A percentile compares a stretch with the other conserved stretches of the same genome.
phyloP scores from a whole-genome alignment of 2,113 vertebrate genomes.

The Lophotis ruficrista region DNA sequence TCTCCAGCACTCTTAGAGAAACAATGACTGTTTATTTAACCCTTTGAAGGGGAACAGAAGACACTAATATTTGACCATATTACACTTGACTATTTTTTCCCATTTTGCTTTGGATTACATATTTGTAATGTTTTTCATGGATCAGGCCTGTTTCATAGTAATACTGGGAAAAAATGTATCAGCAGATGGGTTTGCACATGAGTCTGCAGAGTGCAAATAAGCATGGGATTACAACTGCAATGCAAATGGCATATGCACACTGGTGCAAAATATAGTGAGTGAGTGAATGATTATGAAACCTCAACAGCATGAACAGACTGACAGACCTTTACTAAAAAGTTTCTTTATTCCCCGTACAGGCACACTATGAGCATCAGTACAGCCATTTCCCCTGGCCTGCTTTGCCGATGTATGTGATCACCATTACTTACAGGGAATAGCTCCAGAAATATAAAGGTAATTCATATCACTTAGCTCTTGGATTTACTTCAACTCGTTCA shows the following conservation, averaged over 20 bases:
- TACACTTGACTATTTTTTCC: not conserved
- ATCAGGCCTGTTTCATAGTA: not conserved
- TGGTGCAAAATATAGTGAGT: not conserved
- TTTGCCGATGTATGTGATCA: not conserved
- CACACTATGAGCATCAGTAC: not conserved
- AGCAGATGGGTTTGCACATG: not conserved
- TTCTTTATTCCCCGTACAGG: not conserved
- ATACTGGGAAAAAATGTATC: not conserved
- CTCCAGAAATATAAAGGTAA: not conserved
- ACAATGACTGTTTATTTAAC: not conserved
- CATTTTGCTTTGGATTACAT: not conserved
- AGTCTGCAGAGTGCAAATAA: not conserved
- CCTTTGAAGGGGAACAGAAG: not conserved
- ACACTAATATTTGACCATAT: not conserved
- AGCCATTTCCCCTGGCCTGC: not conserved
- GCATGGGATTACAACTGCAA: not conserved
- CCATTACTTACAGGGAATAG: not conserved
- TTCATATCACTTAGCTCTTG: conserved; percentile 16
- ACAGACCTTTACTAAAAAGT: not conserved
- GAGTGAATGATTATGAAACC: not conserved
- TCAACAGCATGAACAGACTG: not conserved
- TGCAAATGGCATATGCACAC: not conserved
- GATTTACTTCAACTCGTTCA: conserved; percentile 29
- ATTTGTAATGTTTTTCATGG: not conserved
- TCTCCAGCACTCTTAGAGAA: not conserved